Evolutionary conservation across 1,140 invertebrate species (phyloP), one percentile per base, ranked within the genome.

Genomic region (Samia ricini): DNA sequence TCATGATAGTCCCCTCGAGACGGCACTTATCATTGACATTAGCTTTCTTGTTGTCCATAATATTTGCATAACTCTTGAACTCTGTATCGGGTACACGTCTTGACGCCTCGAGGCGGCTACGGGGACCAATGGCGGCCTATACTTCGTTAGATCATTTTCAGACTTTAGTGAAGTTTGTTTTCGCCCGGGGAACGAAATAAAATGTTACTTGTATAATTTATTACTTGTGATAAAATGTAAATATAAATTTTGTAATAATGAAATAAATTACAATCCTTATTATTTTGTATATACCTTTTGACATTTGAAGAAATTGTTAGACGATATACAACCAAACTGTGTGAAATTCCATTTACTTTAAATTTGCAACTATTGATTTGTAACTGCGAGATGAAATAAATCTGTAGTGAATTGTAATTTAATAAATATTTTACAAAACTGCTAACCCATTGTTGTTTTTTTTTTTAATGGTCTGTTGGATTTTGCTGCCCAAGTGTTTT

Each of bases 11-110:
- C 54, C 80, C 84, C 82, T 66, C 57, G 76, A 71, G 85, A 61
- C 54, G 61, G 76, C 76, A 85, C 84, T 89, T 89, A 89, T 88
- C 86, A 84, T 83, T 86, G 86, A 83, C 83, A 87, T 87, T 85
- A 90, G 83, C 80, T 83, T 88, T 91, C 90, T 90, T 87, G 80
- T 84, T 86, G 83, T 89, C 85, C 87, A 89, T 91, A 91, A 90
- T 81, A 91, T 91, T 91, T 85, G 87, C 88, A 91, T 91, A 90
- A 83, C 87, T 85, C 82, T 82, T 81, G 83, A 85, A 85, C 81
- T 71, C 64, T 78, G 66, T 81, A 81, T 79, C 77, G 75, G n/a
- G 76, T 56, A 68, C 77, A 73, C 82, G 79, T 79, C 69, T 81
- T 71, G 66, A 79, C 77, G 79, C 75, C 85, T 68, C 64, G 70